These are phyloP conservation scores for Ctenoplectra terminalis DNA, from an alignment of 1,140 invertebrate genomes.

Conservation along the genomic window DNA sequence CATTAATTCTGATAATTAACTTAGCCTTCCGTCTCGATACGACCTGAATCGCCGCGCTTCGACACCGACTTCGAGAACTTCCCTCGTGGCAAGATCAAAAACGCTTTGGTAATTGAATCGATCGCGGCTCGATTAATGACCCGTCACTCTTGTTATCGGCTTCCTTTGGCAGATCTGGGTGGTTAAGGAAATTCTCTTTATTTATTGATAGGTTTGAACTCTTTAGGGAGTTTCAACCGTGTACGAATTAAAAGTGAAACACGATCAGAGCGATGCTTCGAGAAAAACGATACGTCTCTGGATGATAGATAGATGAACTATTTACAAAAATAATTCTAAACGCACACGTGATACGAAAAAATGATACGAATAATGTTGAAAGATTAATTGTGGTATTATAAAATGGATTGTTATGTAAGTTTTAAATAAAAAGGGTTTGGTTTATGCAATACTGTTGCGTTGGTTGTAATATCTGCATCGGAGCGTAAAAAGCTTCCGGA, in stretches of 20 bases:
- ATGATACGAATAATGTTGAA: too few species aligned
- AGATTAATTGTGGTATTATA: too few species aligned
- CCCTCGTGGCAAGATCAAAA: not conserved
- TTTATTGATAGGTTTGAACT: not conserved
- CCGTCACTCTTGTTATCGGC: constrained; percentile 5
- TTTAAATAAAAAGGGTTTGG: too few species aligned
- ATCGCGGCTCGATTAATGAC: constrained; percentile 22
- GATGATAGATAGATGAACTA: too few species aligned
- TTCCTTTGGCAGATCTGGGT: not conserved
- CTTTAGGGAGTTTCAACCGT: too few species aligned
- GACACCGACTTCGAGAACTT: constrained; percentile 20
- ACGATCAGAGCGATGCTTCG: too few species aligned
- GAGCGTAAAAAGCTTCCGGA: not conserved
- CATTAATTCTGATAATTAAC: constrained; percentile 72
- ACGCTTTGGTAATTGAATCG: constrained; percentile 19
- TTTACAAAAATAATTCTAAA: too few species aligned
- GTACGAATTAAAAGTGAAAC: too few species aligned
- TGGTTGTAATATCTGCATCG: not conserved
- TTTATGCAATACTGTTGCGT: not conserved
- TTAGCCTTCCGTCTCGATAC: constrained; percentile 39
- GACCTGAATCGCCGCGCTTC: constrained; percentile 43
- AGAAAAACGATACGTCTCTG: too few species aligned
- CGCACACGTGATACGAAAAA: too few species aligned
- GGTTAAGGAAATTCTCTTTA: constrained; percentile 4
- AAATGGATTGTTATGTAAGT: too few species aligned